Conservation (phyloP, 37 sponge, comb jelly and placozoan genomes). For the Haliclona indistincta region DNA sequence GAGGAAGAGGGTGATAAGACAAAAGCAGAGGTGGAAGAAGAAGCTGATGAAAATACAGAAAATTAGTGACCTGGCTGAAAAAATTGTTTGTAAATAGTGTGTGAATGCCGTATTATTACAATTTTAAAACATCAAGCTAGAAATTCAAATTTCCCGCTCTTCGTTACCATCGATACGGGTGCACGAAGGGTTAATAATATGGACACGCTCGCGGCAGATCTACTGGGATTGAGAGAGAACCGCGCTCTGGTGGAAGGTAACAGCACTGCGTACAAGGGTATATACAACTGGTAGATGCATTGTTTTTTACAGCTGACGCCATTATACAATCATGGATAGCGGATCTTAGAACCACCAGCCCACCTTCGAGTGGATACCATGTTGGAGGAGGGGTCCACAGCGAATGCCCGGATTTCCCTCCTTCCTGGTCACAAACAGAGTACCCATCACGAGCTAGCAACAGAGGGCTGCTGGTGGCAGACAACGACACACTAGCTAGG, state of each 20-base stretch:
- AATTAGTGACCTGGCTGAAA: not conserved
- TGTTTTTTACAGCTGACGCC: conserved; percentile 31
- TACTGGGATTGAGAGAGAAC: not conserved
- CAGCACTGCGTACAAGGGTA: too few species aligned
- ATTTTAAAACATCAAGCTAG: not conserved
- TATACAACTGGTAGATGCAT: too few species aligned
- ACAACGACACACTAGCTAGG: not conserved
- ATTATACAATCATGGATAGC: conserved; percentile 38
- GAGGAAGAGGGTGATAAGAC: not conserved
- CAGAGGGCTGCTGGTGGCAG: not conserved
- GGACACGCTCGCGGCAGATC: not conserved
- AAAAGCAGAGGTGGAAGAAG: conserved; percentile 1
- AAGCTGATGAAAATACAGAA: not conserved
- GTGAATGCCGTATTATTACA: not conserved
- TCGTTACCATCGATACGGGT: too few species aligned
- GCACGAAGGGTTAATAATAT: not conserved
- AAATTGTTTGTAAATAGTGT: not conserved
- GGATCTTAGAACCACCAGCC: not conserved
- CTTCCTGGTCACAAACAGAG: not conserved
- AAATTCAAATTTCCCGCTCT: too few species aligned
- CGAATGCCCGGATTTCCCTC: not conserved
- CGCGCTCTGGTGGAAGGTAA: not conserved
- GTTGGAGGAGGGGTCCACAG: not conserved
- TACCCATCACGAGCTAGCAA: too few species aligned
- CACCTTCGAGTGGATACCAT: not conserved